A percentile compares a stretch with the other conserved stretches of the same genome.
Conservation (phyloP, 2,888 invertebrate genomes). For the Napeogenes inachia region DNA sequence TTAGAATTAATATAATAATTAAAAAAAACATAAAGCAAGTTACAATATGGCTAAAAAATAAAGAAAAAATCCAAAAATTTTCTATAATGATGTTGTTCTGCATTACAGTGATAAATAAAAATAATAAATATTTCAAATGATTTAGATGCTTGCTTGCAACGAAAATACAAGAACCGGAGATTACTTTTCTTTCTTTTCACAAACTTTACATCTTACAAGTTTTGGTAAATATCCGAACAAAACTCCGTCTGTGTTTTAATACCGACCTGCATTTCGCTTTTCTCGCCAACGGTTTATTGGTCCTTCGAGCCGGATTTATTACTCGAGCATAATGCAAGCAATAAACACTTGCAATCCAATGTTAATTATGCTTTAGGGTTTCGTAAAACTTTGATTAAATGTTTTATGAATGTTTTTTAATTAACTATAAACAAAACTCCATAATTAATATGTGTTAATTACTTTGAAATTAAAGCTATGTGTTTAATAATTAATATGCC, state of each 20-base stretch:
- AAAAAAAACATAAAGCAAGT: too few relatives aligned
- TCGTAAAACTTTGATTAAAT: slow-evolving; percentile 27
- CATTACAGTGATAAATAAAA: not conserved
- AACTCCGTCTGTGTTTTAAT: slow-evolving; percentile 29
- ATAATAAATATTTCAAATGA: slow-evolving; percentile 12
- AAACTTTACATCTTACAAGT: slow-evolving; percentile 23
- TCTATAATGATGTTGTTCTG: too few relatives aligned
- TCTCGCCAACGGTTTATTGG: slow-evolving; percentile 55
- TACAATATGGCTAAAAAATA: too few relatives aligned
- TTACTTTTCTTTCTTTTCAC: slow-evolving; percentile 22
- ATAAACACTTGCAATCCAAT: slow-evolving; percentile 57
- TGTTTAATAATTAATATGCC: too few relatives aligned
- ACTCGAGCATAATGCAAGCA: slow-evolving; percentile 47
- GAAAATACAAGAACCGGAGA: slow-evolving; percentile 23
- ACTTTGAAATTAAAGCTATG: too few relatives aligned
- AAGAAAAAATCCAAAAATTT: too few relatives aligned
- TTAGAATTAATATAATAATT: too few relatives aligned
- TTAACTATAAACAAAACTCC: too few relatives aligned
- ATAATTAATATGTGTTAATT: too few relatives aligned
- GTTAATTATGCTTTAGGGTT: slow-evolving; percentile 51
- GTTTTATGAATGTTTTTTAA: not conserved
- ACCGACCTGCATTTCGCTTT: slow-evolving; percentile 32
- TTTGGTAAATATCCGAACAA: slow-evolving; percentile 23
- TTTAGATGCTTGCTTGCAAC: slow-evolving; percentile 16
- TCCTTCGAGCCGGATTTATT: slow-evolving; percentile 58